Evolutionary conservation across 2,113 vertebrate genomes (phyloP), one percentile per base, ranked within the genome.

Genomic region (Anhinga anhinga): DNA sequence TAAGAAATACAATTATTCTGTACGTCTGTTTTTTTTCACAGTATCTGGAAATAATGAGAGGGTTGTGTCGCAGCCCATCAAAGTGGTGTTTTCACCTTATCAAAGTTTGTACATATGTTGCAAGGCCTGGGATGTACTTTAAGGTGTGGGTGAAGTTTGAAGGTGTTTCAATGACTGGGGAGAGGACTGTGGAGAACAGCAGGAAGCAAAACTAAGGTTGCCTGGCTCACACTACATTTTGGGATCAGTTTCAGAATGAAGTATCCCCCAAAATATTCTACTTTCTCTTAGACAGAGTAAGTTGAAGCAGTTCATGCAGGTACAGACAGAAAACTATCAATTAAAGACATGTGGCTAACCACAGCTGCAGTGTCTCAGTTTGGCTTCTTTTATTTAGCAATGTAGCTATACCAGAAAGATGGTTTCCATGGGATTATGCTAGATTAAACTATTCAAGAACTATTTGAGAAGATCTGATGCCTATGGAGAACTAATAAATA

Each of bases 151-250:
- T 56, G 53, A 67, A 72, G 25, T 14, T 17, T 82, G 47, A 50
- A 67, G 42, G 14, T 15, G 4, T 49, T 73, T 65, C 62, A 19
- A 16, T 49, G 26, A 22, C 1, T 18, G 12, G 14, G 7, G 7
- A 30, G 47, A 70, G 13, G 25, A 76, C 32, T 40, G 20, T 16
- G 42, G 18, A 76, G 50, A 53, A 73, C 4, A 72, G 30, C n/a
- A 87, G 49, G 73, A 83, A 69, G 8, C 5, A 70, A 87, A 88
- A 25, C 19, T 73, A 23, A 0, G 49, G 18, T 42, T 88, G 53
- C 15, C 36, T 70, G 18, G 15, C 5, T 22, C 2, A 0, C 1
- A 0, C 1, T 44, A 53, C 3, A 5, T 44, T 73, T 65, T 52
- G 22, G 25, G 16, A 80, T 55, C 15, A 20, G 12, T 76, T 80